Percentiles rank a stretch among this genome's conserved stretches.
Conservation (phyloP, 1,140 invertebrate species). For the Daktulosphaira vitifoliae region DNA sequence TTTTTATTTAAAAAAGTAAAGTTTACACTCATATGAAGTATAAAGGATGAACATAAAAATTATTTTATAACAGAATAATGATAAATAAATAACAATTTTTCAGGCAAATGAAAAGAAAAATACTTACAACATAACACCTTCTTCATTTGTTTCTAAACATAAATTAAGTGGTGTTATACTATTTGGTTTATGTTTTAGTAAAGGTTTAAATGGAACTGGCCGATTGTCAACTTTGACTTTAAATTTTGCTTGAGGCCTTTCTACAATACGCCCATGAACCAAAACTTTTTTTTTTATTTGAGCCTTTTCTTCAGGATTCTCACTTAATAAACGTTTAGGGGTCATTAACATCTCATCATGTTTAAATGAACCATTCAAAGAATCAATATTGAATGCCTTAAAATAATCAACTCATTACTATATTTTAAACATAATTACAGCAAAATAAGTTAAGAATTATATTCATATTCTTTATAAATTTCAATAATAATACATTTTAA, state of each 20-base stretch:
- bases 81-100: no score
- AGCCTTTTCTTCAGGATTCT: conserved; percentile 45
- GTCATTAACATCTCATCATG: conserved; percentile 23
- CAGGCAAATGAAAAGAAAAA: not conserved
- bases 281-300: conserved; percentile 58
- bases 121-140: conserved; percentile 45
- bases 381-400: conserved; percentile 50
- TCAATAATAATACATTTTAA: no score
- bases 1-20: no score
- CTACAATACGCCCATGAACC: conserved; percentile 36
- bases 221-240: conserved; percentile 72
- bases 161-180: conserved; percentile 70
- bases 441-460: conserved; percentile 49
- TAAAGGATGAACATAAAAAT: no score
- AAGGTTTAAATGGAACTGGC: conserved; percentile 66
- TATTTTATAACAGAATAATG: no score
- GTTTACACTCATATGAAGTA: no score
- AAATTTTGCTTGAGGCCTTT: conserved; percentile 75
- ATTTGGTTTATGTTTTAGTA: conserved; percentile 81
- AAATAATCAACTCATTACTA: conserved; percentile 41
- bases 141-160: conserved; percentile 53
- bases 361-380: conserved; percentile 23
- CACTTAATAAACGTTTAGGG: conserved; percentile 23
- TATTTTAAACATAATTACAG: conserved; percentile 43
- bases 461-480: conserved; percentile 56